phyloP scores from a whole-genome alignment of 2,888 invertebrate species.

The Melanostoma mellinum region DNA sequence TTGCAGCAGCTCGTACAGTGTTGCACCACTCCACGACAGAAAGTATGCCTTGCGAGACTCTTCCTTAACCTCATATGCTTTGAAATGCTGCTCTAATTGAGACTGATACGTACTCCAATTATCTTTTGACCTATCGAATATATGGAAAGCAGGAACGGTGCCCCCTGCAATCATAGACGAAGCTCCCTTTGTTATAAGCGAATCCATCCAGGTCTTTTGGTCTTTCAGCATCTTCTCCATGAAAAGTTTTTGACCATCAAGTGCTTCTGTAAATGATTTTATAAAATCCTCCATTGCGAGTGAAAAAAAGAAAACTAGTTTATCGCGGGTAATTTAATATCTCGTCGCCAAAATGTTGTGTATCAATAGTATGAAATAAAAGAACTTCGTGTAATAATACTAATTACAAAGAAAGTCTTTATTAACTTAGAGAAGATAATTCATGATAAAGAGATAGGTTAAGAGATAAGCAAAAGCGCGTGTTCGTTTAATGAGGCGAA shows the following conservation, averaged over 20 bases:
- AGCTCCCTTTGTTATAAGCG: conserved; percentile 1
- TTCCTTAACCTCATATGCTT: conserved; percentile 56
- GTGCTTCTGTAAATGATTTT: background rate
- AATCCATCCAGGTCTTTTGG: conserved; percentile 7
- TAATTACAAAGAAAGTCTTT: too few relatives aligned
- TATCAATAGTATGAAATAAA: background rate
- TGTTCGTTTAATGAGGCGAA: too few relatives aligned
- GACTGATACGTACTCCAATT: conserved; percentile 61
- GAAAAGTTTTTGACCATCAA: conserved; percentile 14
- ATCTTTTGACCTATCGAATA: conserved; percentile 57
- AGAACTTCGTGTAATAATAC: too few relatives aligned
- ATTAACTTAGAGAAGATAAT: too few relatives aligned
- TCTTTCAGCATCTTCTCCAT: conserved; percentile 16
- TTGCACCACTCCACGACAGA: conserved; percentile 56
- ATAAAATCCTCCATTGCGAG: background rate
- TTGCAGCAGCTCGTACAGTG: conserved; percentile 61
- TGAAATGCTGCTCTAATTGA: conserved; percentile 65
- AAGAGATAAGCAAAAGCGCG: too few relatives aligned
- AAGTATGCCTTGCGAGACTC: conserved; percentile 68
- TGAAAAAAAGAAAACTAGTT: too few relatives aligned
- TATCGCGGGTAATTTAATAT: background rate
- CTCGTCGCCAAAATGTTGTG: conserved; percentile 29
- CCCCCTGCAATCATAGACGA: conserved; percentile 39
- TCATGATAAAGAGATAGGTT: too few relatives aligned
- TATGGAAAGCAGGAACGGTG: conserved; percentile 66